These are phyloP conservation scores for Tinea semifulvella DNA, from an alignment of 2,888 invertebrate species.

Conservation along the genomic window DNA sequence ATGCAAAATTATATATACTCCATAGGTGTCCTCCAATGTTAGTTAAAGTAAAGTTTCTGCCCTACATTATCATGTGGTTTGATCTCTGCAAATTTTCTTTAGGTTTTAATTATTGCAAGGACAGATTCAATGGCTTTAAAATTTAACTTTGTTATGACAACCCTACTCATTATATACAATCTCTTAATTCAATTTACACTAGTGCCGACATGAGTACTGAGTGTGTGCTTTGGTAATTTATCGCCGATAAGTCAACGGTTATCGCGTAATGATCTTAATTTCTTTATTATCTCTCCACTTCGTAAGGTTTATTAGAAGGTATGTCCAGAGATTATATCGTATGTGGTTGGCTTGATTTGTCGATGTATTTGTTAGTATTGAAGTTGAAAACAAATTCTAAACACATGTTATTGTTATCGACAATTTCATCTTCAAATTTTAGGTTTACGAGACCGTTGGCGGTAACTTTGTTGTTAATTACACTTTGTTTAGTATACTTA, in stretches of 20 bases:
- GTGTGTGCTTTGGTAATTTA: constrained; percentile 44
- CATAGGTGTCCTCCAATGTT: too few relatives aligned
- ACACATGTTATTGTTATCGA: not conserved
- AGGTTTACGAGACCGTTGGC: not conserved
- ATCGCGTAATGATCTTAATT: constrained; percentile 46
- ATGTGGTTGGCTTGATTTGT: constrained; percentile 4
- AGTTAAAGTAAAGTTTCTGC: too few relatives aligned
- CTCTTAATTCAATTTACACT: constrained; percentile 58
- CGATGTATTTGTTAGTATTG: constrained; percentile 10
- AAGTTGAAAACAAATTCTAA: not conserved
- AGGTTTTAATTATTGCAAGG: too few relatives aligned
- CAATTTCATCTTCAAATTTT: not conserved
- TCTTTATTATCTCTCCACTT: constrained; percentile 35
- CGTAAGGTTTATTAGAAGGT: constrained; percentile 12
- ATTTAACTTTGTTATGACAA: too few relatives aligned
- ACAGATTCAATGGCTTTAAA: too few relatives aligned
- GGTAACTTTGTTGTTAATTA: constrained; percentile 1
- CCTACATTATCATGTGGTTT: too few relatives aligned
- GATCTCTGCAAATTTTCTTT: too few relatives aligned
- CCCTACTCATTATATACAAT: constrained; percentile 26
- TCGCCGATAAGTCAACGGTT: constrained; percentile 39
- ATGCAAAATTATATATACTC: too few relatives aligned
- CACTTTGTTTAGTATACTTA: not conserved
- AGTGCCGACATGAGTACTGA: constrained; percentile 24
- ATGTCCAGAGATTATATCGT: not conserved